Evolutionary conservation across 2,113 vertebrate species (phyloP).

Genomic region (Pachyramphus minor): DNA sequence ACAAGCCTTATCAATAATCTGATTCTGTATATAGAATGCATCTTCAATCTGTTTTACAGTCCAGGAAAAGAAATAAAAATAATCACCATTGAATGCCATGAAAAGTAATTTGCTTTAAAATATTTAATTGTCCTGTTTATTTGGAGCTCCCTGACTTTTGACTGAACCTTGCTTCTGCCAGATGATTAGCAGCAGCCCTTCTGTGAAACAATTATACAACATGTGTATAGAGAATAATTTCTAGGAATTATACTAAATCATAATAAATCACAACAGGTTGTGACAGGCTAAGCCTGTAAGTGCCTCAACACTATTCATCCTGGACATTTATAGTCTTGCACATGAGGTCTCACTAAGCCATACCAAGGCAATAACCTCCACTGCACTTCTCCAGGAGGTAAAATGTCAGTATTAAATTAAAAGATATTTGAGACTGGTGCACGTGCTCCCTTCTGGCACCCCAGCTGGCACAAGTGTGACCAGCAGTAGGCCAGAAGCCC

Average conservation of each 20-base stretch:
- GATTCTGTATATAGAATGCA: fast-evolving
- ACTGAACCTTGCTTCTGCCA: background rate
- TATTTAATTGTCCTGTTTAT: background rate
- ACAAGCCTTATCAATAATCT: background rate
- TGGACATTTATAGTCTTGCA: background rate
- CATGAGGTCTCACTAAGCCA: background rate
- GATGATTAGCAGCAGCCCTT: background rate
- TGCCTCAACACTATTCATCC: background rate
- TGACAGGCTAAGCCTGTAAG: background rate
- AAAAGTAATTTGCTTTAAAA: background rate
- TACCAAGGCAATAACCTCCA: background rate
- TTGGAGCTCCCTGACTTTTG: background rate
- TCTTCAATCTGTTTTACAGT: background rate
- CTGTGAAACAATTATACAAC: background rate
- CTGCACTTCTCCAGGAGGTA: background rate
- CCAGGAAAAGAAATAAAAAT: background rate
- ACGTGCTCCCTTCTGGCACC: background rate
- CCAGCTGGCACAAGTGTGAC: background rate
- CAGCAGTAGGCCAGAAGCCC: background rate
- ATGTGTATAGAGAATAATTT: background rate
- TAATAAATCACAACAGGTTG: slow-evolving; percentile 5
- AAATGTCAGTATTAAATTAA: background rate
- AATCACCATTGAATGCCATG: background rate
- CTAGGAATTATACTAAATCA: slow-evolving; percentile 16
- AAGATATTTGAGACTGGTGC: background rate